Evolutionary conservation across 2,888 invertebrate genomes (phyloP).

Genomic region (Philopedon plagiatum): DNA sequence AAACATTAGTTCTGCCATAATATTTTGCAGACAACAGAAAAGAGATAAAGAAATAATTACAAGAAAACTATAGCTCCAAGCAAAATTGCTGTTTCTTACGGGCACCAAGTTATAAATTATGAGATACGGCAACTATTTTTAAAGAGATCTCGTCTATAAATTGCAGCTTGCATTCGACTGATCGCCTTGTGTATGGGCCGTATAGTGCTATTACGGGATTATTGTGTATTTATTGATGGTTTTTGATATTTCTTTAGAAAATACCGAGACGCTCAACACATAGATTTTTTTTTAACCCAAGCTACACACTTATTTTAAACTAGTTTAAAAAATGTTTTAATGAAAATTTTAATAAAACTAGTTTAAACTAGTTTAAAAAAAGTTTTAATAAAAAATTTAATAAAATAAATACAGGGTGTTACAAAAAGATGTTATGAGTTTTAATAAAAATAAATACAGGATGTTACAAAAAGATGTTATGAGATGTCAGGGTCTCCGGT

Average conservation of each 20-base stretch:
- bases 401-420: no score
- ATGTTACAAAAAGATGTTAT: no score
- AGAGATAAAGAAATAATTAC: conserved; percentile 49
- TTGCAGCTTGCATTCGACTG: conserved; percentile 39
- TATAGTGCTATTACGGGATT: conserved; percentile 38
- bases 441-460: no score
- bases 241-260: conserved; percentile 27
- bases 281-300: conserved; percentile 6
- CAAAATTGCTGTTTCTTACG: conserved; percentile 28
- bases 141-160: conserved; percentile 38
- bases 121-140: conserved; percentile 41
- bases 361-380: no score
- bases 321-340: no score
- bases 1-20: conserved; percentile 34
- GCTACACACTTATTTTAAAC: no score
- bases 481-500: no score
- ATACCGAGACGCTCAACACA: conserved; percentile 2
- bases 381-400: no score
- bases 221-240: conserved; percentile 44
- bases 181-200: conserved; percentile 21
- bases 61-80: conserved; percentile 32
- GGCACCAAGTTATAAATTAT: conserved; percentile 42
- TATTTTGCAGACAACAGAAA: conserved; percentile 39
- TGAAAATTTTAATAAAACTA: no score
- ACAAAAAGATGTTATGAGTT: no score